A percentile compares a stretch with the other conserved stretches of the same genome.
phyloP scores from a whole-genome alignment of 2,888 invertebrate species.

The Pyrrhosoma nymphula region DNA sequence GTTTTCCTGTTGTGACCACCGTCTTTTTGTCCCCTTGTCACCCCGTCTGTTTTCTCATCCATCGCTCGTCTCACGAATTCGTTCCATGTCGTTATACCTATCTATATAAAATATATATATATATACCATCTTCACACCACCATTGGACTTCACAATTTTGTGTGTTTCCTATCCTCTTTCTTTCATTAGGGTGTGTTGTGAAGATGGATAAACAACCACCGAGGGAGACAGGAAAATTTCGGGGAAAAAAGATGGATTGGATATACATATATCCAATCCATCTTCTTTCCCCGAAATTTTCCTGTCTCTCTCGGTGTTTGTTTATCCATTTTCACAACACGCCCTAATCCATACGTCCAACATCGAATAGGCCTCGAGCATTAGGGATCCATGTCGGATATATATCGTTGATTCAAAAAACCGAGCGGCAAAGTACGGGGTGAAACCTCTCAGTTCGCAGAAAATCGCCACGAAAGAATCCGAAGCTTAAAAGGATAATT shows the following conservation, averaged over 20 bases:
- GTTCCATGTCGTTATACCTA: not conserved
- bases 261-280: not conserved
- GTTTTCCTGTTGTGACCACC: too few relatives aligned
- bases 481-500: not conserved
- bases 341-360: not conserved
- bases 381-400: not conserved
- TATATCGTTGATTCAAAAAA: not conserved
- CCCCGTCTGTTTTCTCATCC: not conserved
- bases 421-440: not conserved
- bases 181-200: too few relatives aligned
- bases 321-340: not conserved
- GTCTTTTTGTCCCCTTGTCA: not conserved
- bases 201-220: not conserved
- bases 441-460: not conserved
- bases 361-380: not conserved
- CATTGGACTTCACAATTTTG: too few relatives aligned
- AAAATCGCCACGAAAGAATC: not conserved
- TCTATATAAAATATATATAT: too few relatives aligned
- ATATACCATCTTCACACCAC: too few relatives aligned
- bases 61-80: not conserved
- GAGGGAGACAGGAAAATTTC: not conserved
- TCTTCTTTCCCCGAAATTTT: not conserved
- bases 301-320: not conserved
- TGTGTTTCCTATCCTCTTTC: too few relatives aligned
- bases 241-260: constrained; percentile 14